Evolutionary conservation across 2,888 invertebrate species (phyloP), one percentile per base, ranked within the genome.

Genomic region (Sipunculus nudus): DNA sequence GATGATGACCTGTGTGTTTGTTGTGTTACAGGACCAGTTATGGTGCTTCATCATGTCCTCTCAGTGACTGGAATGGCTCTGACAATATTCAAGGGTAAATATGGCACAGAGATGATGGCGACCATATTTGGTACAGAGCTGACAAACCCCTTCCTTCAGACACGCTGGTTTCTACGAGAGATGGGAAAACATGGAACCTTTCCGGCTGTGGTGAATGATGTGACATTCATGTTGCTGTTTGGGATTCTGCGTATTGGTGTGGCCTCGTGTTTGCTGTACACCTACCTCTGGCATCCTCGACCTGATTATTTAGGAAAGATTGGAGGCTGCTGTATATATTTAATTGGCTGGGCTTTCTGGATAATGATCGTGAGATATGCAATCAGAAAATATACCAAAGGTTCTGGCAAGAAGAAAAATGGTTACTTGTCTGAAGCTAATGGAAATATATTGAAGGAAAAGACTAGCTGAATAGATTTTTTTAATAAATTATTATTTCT

Each of bases 111-210:
- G 65, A 63, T 82, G 58, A 72, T 78, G n/a, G 77, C 78, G 16
- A 78, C 80, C 3, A 70, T 83, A 21, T 75, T 75, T 38, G 81
- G 80, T 1, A 74, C 79, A 0, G 83, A 83, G 63, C 58, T 79
- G 21, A 78, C 81, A 40, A 83, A 82, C 60, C 83, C 83, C 0
- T 67, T 83, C 4, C 72, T 83, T 10, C 83, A 83, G 67, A 31
- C 75, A n/a, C 75, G 83, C 1, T 83, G 82, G 81, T 80, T 80
- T 59, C 41, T 71, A 31, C 58, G 59, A 13, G 73, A 78, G 29
- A 67, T 73, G 0, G 74, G 74, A 4, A 63, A 60, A 16, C 71
- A 77, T 29, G 57, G 75, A 31, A 74, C 76, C 1, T 25, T 67
- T 28, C 58, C 72, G 3, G 78, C 72, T 0, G 76, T 78, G 31